A percentile compares a stretch with the other conserved stretches of the same genome.
Evolutionary conservation across 2,113 vertebrate species (phyloP).

Genomic region (Cricetomys ansorgei): DNA sequence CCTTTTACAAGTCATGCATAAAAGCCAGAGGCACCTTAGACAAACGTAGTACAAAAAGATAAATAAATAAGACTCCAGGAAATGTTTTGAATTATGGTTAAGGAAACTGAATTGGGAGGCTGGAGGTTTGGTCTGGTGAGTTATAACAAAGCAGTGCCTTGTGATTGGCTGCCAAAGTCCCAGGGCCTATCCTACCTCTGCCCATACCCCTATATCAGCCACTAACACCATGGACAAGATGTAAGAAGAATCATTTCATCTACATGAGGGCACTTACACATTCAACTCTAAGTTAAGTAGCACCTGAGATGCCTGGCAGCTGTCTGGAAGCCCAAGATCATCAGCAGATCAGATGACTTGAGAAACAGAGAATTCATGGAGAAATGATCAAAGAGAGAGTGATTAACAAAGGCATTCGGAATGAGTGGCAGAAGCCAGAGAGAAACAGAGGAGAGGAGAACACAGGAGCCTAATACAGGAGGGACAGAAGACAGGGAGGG

Average conservation of each 20-base stretch:
- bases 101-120: neutral
- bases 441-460: neutral
- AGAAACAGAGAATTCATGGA: neutral
- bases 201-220: neutral
- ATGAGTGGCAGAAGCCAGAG: neutral
- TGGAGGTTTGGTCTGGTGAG: neutral
- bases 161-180: neutral
- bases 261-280: neutral
- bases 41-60: neutral
- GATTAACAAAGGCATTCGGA: neutral
- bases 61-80: neutral
- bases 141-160: neutral
- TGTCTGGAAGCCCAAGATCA: neutral
- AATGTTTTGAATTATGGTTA: neutral
- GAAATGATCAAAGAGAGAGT: neutral
- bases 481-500: rapidly evolving
- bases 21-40: neutral
- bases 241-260: neutral
- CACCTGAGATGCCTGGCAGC: neutral
- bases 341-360: neutral
- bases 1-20: neutral
- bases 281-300: neutral
- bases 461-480: neutral
- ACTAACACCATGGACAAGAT: neutral
- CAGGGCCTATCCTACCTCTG: neutral